Evolutionary conservation across 2,888 invertebrate genomes (phyloP), one percentile per base, ranked within the genome.

Genomic region (Resseliella maxima): DNA sequence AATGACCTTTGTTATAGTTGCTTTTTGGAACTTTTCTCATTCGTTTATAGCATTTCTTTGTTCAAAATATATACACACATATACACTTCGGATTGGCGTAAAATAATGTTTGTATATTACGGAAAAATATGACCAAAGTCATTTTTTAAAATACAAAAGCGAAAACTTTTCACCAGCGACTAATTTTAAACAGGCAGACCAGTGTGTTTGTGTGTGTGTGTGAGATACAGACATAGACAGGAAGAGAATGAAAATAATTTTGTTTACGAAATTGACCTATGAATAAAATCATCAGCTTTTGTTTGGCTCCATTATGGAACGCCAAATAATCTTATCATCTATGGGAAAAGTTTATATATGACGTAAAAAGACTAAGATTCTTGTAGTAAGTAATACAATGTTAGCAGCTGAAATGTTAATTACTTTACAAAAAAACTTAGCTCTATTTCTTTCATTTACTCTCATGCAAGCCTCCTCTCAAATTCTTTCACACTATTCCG

Each of bases 221-320:
- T 50, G 27, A n/a, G n/a, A n/a, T n/a, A n/a, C n/a, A n/a, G n/a
- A n/a, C n/a, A n/a, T n/a, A n/a, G n/a, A n/a, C n/a, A n/a, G n/a
- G 5, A 5, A 3, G 27, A 24, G 24, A 12, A 41, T 27, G 24
- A 27, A 59, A 35, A 72, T 38, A 38, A 83, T 83, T 41, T 83
- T 83, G 83, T 83, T 83, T 83, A 83, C 83, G 38, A 83, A 83
- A 83, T 83, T 83, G 83, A 83, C 83, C 83, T 24, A 83, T 83
- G 83, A 83, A 83, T 83, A 83, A 83, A 83, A 83, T 83, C 38
- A 38, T 83, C 38, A 38, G 38, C 24, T 83, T 83, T 38, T 72
- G 72, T 72, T 72, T 31, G 27, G 31, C 72, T n/a, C 6, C 18
- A 38, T 81, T 38, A n/a, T 38, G 8, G 38, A 72, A 72, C 31